Evolutionary conservation across 2,113 vertebrate species (phyloP).

Genomic region (Clarias batrachus): DNA sequence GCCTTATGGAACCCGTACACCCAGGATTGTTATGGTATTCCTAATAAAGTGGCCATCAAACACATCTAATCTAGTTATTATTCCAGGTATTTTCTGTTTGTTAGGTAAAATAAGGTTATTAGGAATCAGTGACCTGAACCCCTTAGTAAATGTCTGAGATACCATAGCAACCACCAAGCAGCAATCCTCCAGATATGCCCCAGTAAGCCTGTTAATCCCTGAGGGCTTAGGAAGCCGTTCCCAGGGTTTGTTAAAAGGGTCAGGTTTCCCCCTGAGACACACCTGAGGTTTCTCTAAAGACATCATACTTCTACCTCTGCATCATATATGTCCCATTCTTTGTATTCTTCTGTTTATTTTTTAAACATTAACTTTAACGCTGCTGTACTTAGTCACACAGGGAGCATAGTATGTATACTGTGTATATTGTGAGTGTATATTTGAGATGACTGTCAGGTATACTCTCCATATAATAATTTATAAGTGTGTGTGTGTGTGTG

Average conservation of each 20-base stretch:
- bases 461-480: not conserved
- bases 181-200: not conserved
- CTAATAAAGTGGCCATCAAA: not conserved
- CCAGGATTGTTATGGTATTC: not conserved
- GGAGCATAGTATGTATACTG: not conserved
- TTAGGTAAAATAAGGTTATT: not conserved
- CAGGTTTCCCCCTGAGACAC: not conserved
- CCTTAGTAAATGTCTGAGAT: not conserved
- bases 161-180: conserved; percentile 6
- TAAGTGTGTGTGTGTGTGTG: not conserved
- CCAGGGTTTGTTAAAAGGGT: not conserved
- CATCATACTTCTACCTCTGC: not conserved
- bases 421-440: not conserved
- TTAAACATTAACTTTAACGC: not conserved
- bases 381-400: not conserved
- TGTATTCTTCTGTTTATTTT: not conserved
- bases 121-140: not conserved
- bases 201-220: not conserved
- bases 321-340: not conserved
- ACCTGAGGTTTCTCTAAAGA: not conserved
- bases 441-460: not conserved
- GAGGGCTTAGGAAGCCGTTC: not conserved
- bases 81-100: not conserved
- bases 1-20: not conserved
- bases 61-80: not conserved